These are phyloP conservation scores for Tiliacea citrago DNA, from an alignment of 2,888 invertebrate genomes.

Conservation along the genomic window DNA sequence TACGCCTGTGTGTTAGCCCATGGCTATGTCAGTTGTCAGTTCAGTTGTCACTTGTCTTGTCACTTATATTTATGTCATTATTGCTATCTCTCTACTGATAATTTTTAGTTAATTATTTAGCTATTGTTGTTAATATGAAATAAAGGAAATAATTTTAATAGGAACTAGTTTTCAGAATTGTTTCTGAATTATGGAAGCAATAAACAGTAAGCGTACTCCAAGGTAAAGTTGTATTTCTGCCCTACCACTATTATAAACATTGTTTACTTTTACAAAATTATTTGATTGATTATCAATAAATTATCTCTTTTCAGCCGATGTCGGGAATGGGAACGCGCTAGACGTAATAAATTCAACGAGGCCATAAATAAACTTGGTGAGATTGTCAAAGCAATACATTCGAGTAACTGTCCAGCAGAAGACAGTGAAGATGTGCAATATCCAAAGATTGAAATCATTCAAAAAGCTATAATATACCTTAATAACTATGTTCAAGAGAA, in stretches of 20 bases:
- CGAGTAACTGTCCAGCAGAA: conserved; percentile 72
- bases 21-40: too few relatives aligned
- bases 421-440: conserved; percentile 81
- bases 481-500: conserved; percentile 80
- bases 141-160: neutral
- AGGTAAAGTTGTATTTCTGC: conserved; percentile 70
- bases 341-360: conserved; percentile 92
- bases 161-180: neutral
- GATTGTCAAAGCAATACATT: conserved; percentile 79
- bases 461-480: conserved; percentile 84
- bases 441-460: conserved; percentile 86
- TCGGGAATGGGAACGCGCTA: conserved; percentile 93
- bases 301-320: conserved; percentile 88
- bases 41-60: too few relatives aligned
- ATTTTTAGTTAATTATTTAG: neutral
- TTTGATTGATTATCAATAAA: neutral
- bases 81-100: too few relatives aligned
- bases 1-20: too few relatives aligned
- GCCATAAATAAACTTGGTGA: conserved; percentile 84
- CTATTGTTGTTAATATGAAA: neutral
- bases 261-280: conserved; percentile 23
- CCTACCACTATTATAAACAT: conserved; percentile 5
- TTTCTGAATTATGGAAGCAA: conserved; percentile 72
- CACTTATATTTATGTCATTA: too few relatives aligned
- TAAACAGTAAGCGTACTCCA: conserved; percentile 77